Evolutionary conservation across 2,113 vertebrate genomes (phyloP).

Genomic region (Hippocampus zosterae): DNA sequence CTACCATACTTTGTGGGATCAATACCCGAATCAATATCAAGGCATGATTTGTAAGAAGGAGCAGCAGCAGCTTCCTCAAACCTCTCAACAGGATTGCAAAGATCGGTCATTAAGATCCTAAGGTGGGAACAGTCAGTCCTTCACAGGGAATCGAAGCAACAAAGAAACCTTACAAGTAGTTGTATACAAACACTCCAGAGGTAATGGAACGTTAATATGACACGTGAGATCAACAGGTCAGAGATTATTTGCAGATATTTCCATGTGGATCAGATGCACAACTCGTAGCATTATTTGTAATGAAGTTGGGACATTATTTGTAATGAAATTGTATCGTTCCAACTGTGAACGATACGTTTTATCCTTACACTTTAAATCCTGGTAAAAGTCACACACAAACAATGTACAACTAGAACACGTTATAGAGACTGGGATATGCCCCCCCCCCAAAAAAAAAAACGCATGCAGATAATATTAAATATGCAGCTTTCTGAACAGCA

Average conservation of each 20-base stretch:
- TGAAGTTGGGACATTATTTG: too few relatives aligned
- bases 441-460: background rate
- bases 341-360: background rate
- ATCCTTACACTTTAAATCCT: background rate
- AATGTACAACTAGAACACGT: background rate
- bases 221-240: background rate
- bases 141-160: background rate
- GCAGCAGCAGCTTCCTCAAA: background rate
- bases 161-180: too few relatives aligned
- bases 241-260: background rate
- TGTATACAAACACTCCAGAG: background rate
- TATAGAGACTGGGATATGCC: background rate
- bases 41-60: background rate
- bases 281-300: too few relatives aligned
- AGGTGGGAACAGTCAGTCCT: background rate
- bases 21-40: background rate
- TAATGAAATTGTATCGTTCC: background rate
- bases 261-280: background rate
- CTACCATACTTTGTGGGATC: background rate
- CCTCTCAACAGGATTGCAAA: constrained; percentile 1
- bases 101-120: background rate
- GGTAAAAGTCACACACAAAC: background rate
- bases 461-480: background rate
- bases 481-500: constrained; percentile 2
- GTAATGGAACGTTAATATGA: background rate